phyloP scores from a whole-genome alignment of 2,797 vertebrate species.

The Rhabdophis nuchalis region DNA sequence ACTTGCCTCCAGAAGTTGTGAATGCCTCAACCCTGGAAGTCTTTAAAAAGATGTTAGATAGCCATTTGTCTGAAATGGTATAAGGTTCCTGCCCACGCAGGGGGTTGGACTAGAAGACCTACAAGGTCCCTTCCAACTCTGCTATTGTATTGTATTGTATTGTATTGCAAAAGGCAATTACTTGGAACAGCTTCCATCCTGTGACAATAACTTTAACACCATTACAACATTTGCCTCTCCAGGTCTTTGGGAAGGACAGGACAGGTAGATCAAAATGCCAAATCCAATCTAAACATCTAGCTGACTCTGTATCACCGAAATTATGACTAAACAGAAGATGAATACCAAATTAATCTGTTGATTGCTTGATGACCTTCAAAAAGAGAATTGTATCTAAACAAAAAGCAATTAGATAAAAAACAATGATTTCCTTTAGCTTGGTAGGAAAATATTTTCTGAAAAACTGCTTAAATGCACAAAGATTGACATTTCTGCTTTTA shows the following conservation, averaged over 20 bases:
- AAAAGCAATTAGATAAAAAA: neutral
- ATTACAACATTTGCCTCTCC: too few relatives aligned
- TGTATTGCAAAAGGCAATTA: neutral
- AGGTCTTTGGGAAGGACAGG: neutral
- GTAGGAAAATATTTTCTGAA: neutral
- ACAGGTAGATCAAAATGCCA: neutral
- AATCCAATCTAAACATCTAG: neutral
- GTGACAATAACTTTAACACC: too few relatives aligned
- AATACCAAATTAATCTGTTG: conserved; percentile 38
- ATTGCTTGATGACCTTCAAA: neutral
- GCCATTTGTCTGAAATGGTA: too few relatives aligned
- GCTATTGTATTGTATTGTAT: too few relatives aligned
- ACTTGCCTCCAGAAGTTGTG: too few relatives aligned
- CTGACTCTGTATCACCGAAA: neutral
- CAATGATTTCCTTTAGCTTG: neutral
- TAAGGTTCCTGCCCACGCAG: too few relatives aligned
- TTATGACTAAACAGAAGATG: conserved; percentile 30
- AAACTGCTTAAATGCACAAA: neutral
- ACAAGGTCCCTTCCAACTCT: too few relatives aligned
- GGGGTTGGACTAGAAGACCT: too few relatives aligned
- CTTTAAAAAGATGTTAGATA: too few relatives aligned
- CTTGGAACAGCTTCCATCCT: neutral
- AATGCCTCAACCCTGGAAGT: too few relatives aligned
- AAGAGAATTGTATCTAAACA: neutral
- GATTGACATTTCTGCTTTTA: neutral